These are phyloP conservation scores for Acanthis flammea DNA, from an alignment of 2,797 vertebrate genomes.

Conservation along the genomic window DNA sequence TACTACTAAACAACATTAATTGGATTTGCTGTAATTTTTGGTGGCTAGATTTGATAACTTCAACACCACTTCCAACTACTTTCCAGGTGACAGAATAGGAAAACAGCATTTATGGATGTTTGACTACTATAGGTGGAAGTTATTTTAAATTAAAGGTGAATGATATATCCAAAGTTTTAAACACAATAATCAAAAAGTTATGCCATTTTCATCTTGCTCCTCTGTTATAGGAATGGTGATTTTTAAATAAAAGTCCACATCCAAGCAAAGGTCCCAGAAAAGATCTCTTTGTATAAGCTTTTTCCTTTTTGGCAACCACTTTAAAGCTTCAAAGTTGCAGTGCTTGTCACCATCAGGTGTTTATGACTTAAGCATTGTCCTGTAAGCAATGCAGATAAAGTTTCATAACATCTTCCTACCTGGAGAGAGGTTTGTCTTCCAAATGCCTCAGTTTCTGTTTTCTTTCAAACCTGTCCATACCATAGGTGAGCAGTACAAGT, in stretches of 20 bases:
- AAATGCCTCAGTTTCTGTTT: background rate
- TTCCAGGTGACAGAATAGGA: slow-evolving; percentile 28
- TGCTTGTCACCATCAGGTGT: background rate
- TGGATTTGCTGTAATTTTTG: slow-evolving; percentile 53
- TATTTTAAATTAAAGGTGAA: background rate
- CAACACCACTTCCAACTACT: slow-evolving; percentile 36
- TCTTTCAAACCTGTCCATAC: background rate
- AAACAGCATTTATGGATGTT: slow-evolving; percentile 12
- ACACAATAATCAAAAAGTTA: background rate
- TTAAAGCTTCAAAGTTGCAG: background rate
- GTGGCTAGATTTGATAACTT: slow-evolving; percentile 44
- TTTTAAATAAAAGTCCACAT: background rate
- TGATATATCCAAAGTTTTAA: background rate
- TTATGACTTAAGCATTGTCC: background rate
- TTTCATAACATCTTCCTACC: background rate
- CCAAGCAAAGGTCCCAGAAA: background rate
- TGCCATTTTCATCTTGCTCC: background rate
- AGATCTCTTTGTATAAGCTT: background rate
- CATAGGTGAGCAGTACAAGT: background rate
- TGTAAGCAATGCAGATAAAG: background rate
- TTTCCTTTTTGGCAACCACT: background rate
- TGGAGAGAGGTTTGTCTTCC: background rate
- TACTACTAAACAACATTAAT: slow-evolving; percentile 52
- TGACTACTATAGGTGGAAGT: background rate
- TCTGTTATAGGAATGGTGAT: background rate